Conservation (phyloP, 2,888 invertebrate genomes). For the Allolobophora icterica region DNA sequence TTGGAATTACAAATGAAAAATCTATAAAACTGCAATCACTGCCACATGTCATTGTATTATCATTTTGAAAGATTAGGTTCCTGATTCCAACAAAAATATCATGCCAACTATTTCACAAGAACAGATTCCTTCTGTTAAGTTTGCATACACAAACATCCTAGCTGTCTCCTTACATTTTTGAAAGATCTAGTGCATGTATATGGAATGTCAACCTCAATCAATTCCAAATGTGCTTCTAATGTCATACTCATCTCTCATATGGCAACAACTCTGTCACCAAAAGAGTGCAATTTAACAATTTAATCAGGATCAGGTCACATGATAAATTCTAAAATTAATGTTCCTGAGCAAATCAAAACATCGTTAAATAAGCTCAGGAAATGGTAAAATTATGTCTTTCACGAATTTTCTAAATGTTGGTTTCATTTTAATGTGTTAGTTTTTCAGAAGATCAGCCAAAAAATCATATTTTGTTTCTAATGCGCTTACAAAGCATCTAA, state of each 20-base stretch:
- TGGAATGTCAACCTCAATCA: neutral
- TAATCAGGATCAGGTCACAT: neutral
- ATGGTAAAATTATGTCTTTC: neutral
- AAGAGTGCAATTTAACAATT: neutral
- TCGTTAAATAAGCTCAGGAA: neutral
- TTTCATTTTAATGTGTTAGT: neutral
- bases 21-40: neutral
- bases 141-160: neutral
- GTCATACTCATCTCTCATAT: neutral
- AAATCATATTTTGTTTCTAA: neutral
- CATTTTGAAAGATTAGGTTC: neutral
- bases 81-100: neutral
- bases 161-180: neutral
- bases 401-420: neutral
- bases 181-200: neutral
- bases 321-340: neutral
- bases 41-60: neutral
- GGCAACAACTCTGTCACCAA: neutral
- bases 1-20: neutral
- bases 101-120: neutral
- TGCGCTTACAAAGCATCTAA: neutral
- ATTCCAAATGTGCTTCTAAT: neutral
- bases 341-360: neutral
- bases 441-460: neutral
- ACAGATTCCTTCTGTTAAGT: neutral